phyloP scores from a whole-genome alignment of 2,888 invertebrate genomes.

The Margaritifera margaritifera region DNA sequence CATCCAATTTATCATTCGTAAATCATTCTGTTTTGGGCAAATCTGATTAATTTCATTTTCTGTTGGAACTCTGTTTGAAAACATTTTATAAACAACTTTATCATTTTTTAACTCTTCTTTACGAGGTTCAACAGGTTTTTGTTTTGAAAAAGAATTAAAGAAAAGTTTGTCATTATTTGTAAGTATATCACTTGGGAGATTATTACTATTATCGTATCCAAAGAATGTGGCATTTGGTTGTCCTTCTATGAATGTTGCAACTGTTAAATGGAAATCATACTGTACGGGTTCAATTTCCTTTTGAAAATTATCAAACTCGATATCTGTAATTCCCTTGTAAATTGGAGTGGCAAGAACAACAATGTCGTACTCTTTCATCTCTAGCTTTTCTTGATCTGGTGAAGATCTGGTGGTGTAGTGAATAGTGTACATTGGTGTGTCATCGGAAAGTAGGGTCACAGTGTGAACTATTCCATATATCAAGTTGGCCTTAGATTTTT shows the following conservation, averaged over 20 bases:
- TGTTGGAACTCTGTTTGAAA: conserved; percentile 75
- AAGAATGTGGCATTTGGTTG: conserved; percentile 74
- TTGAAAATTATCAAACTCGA: conserved; percentile 75
- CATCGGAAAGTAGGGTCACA: conserved; percentile 46
- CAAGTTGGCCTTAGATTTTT: conserved; percentile 72
- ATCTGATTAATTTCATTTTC: conserved; percentile 74
- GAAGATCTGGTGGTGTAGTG: conserved; percentile 35
- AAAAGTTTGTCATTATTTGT: conserved; percentile 74
- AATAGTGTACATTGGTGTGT: conserved; percentile 52
- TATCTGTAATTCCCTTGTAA: conserved; percentile 63
- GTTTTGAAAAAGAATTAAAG: conserved; percentile 75
- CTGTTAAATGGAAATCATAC: conserved; percentile 75
- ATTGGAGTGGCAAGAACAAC: conserved; percentile 78
- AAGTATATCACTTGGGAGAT: conserved; percentile 72
- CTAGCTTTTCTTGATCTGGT: conserved; percentile 17
- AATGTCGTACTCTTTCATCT: conserved; percentile 74
- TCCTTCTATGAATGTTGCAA: conserved; percentile 77
- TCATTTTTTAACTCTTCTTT: conserved; percentile 40
- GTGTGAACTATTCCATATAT: conserved; percentile 69
- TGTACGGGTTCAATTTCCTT: conserved; percentile 40
- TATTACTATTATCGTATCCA: conserved; percentile 65
- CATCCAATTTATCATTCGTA: conserved; percentile 60
- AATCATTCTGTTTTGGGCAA: conserved; percentile 70
- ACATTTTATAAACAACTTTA: conserved; percentile 77
- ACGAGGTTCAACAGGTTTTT: conserved; percentile 60